Evolutionary conservation across 2,113 vertebrate genomes (phyloP).

Genomic region (Peromyscus polionotus): DNA sequence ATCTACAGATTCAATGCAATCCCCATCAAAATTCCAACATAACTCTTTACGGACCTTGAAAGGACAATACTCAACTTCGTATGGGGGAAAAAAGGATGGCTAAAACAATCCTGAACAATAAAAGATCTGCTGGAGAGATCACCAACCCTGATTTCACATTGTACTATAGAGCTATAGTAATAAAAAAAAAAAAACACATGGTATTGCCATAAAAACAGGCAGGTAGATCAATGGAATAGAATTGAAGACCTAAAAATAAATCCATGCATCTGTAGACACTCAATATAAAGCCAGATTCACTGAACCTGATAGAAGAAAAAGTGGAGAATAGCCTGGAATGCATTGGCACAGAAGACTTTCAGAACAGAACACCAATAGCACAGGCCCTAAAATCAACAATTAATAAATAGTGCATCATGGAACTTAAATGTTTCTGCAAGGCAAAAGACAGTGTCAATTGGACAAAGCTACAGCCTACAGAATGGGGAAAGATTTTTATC

Average conservation of each 20-base stretch:
- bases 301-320: background rate
- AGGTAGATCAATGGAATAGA: background rate
- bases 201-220: background rate
- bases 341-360: background rate
- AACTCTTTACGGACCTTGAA: background rate
- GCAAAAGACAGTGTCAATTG: background rate
- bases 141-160: background rate
- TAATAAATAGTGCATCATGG: background rate
- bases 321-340: background rate
- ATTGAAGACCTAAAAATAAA: background rate
- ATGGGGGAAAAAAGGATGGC: background rate
- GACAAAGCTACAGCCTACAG: background rate
- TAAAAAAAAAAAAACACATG: background rate
- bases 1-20: background rate
- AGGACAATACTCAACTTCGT: background rate
- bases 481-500: background rate
- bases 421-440: background rate
- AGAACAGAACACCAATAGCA: background rate
- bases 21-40: background rate
- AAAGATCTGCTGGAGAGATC: background rate
- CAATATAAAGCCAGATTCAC: background rate
- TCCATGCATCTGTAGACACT: background rate
- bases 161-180: background rate
- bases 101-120: background rate
- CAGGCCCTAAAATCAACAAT: background rate